These are phyloP conservation scores for Hyposmocoma kahamanoa DNA, from an alignment of 1,140 invertebrate species.

Conservation along the genomic window DNA sequence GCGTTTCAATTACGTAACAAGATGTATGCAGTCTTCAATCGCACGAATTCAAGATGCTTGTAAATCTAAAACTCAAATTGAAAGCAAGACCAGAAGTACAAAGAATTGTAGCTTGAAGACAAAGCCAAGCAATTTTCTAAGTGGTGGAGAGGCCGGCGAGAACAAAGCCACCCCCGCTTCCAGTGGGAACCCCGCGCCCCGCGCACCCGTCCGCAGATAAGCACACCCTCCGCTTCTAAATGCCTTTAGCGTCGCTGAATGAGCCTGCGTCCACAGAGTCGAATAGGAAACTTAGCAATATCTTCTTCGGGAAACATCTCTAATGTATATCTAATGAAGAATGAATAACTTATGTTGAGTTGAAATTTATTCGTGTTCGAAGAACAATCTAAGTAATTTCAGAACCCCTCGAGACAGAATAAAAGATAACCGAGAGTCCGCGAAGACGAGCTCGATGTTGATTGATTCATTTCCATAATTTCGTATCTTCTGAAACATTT, in stretches of 20 bases:
- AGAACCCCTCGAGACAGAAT: conserved; percentile 19
- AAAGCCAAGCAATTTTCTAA: conserved; percentile 62
- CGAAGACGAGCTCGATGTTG: neutral
- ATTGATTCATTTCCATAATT: neutral
- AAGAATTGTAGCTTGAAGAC: conserved; percentile 42
- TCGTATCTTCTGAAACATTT: conserved; percentile 3
- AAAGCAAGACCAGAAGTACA: conserved; percentile 26
- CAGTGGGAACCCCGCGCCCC: neutral
- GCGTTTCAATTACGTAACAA: neutral
- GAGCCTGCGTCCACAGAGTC: conserved; percentile 23
- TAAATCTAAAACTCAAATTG: conserved; percentile 33
- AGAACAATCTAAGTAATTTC: conserved; percentile 26
- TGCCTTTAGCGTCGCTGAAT: conserved; percentile 35
- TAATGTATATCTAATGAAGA: conserved; percentile 39
- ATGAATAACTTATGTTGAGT: conserved; percentile 28
- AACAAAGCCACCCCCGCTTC: conserved; percentile 28
- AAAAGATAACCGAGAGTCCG: conserved; percentile 8
- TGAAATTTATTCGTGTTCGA: conserved; percentile 21
- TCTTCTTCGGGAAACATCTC: conserved; percentile 23
- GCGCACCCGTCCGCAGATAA: conserved; percentile 34
- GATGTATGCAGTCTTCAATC: conserved; percentile 13
- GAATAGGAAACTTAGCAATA: conserved; percentile 38
- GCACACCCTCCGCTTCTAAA: conserved; percentile 42
- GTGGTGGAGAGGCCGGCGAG: conserved; percentile 45
- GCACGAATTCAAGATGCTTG: conserved; percentile 13